Conservation (phyloP, 2,888 invertebrate species). For the Agonopterix alstromeriana region DNA sequence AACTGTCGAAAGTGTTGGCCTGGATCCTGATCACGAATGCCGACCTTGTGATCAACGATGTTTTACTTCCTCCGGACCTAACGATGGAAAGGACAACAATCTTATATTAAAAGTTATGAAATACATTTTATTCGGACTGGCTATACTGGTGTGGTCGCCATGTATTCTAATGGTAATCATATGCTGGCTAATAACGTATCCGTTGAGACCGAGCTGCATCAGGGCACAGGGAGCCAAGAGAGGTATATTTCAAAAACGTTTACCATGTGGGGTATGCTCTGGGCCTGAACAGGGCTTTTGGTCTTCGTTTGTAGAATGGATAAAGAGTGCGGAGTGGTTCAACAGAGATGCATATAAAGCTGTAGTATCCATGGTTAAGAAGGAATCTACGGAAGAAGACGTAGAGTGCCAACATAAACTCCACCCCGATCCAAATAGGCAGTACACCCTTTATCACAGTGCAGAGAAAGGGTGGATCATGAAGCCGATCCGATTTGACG, state of each 20-base stretch:
- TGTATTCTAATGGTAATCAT: conserved; percentile 29
- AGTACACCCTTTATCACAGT: conserved; percentile 27
- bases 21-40: no score
- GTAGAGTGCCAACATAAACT: neutral
- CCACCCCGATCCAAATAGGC: conserved; percentile 25
- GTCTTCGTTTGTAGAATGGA: conserved; percentile 11
- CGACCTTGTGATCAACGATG: no score
- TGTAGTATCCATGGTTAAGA: neutral
- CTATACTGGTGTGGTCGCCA: conserved; percentile 36
- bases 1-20: no score
- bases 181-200: conserved; percentile 31
- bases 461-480: conserved; percentile 35
- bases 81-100: no score
- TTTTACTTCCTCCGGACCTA: no score
- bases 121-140: conserved; percentile 22
- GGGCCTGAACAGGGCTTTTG: conserved; percentile 2
- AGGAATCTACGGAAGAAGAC: neutral
- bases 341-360: neutral
- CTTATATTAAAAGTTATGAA: conserved; percentile 10
- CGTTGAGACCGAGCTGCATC: conserved; percentile 15
- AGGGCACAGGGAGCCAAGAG: neutral
- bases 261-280: neutral
- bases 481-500: conserved; percentile 21
- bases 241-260: neutral
- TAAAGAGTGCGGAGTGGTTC: conserved; percentile 9